A percentile compares a stretch with the other conserved stretches of the same genome.
phyloP scores from a whole-genome alignment of 2,113 vertebrate species.

The Salminus brasiliensis region DNA sequence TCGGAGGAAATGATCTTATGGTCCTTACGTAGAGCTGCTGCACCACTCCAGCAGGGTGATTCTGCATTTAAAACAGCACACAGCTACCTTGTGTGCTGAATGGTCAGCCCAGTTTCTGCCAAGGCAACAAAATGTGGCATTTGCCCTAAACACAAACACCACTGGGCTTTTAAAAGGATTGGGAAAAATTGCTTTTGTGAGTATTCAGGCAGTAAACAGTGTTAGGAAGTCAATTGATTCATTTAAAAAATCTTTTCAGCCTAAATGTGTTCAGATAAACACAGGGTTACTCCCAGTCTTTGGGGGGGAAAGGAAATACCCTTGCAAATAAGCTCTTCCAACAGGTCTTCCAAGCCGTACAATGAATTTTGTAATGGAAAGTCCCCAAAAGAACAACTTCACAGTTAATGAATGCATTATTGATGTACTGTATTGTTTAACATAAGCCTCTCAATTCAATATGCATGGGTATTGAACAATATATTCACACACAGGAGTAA shows the following conservation, averaged over 20 bases:
- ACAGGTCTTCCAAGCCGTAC: too few species aligned
- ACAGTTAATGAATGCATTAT: too few species aligned
- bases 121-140: neutral
- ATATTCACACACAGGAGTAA: too few species aligned
- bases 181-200: neutral
- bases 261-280: neutral
- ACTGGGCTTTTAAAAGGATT: neutral
- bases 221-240: neutral
- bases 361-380: too few species aligned
- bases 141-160: neutral
- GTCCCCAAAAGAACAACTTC: too few species aligned
- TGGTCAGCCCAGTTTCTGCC: neutral
- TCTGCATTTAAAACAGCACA: conserved; percentile 22
- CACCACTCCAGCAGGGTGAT: neutral
- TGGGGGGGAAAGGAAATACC: too few species aligned
- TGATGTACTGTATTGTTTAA: too few species aligned
- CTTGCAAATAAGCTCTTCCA: too few species aligned
- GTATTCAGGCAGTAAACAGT: neutral
- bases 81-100: conserved; percentile 7
- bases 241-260: neutral
- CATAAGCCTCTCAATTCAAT: too few species aligned
- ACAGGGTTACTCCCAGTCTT: too few species aligned
- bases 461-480: too few species aligned
- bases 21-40: conserved; percentile 25
- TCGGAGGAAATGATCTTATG: conserved; percentile 44